Percentiles rank a stretch among this genome's conserved stretches.
Evolutionary conservation across 92 coral and sea anemone species (phyloP).

Genomic region (Montipora capitata): DNA sequence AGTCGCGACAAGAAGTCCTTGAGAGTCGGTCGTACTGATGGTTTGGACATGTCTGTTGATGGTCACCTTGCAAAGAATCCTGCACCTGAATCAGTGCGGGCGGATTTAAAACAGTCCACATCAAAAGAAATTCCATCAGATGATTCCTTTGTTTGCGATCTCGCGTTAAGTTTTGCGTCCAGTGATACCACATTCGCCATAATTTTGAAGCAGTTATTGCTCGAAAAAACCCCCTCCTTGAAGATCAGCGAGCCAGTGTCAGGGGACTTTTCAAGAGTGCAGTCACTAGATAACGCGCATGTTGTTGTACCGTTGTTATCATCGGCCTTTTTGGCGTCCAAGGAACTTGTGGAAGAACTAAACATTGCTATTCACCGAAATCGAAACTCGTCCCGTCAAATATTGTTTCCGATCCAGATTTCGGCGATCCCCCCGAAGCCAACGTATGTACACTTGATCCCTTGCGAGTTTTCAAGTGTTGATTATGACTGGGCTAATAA

Average conservation of each 20-base stretch:
- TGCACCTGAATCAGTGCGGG: neutral
- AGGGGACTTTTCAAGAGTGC: constrained; percentile 80
- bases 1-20: neutral
- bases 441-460: constrained; percentile 84
- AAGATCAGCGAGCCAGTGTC: constrained; percentile 70
- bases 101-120: neutral
- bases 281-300: constrained; percentile 83
- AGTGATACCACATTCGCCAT: constrained; percentile 68
- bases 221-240: constrained; percentile 61
- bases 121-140: neutral
- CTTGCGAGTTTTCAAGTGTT: constrained; percentile 75
- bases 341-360: constrained; percentile 90
- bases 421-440: constrained; percentile 84
- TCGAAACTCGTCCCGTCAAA: constrained; percentile 72
- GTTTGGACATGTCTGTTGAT: constrained; percentile 16
- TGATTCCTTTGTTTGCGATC: constrained; percentile 20
- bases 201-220: constrained; percentile 77
- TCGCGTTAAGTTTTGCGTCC: constrained; percentile 82
- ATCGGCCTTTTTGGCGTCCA: constrained; percentile 74
- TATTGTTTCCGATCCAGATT: constrained; percentile 80
- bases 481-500: constrained; percentile 69
- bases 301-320: constrained; percentile 85
- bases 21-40: constrained; percentile 32
- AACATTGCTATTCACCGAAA: constrained; percentile 94
- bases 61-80: constrained; percentile 24